Conservation (phyloP, 1,140 invertebrate species). For the Homarus americanus region DNA sequence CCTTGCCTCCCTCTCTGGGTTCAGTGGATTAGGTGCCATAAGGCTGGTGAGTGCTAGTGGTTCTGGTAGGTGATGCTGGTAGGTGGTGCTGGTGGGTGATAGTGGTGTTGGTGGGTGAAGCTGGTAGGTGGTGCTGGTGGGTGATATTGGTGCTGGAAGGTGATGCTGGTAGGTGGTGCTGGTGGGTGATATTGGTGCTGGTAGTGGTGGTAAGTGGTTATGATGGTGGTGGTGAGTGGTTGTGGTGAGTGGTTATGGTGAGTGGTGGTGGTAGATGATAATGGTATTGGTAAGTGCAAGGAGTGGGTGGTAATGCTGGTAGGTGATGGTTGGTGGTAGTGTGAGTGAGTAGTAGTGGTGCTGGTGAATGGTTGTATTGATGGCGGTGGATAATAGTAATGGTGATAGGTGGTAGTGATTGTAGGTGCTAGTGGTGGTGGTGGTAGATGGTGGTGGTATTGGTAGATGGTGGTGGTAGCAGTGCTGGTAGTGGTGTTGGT, state of each 20-base stretch:
- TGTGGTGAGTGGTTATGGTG: neutral
- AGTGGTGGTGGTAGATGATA: neutral
- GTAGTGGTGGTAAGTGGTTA: neutral
- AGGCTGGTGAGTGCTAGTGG: neutral
- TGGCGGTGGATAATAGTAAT: no score
- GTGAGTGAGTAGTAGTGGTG: no score
- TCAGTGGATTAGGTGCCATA: constrained; percentile 47
- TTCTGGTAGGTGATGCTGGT: neutral
- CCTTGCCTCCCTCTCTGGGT: constrained; percentile 36
- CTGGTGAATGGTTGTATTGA: no score
- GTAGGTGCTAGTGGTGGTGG: no score
- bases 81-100: neutral
- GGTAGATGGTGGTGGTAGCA: no score
- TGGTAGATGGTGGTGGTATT: no score
- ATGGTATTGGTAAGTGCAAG: neutral
- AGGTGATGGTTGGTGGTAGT: neutral
- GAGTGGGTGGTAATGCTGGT: neutral
- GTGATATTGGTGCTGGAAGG: neutral
- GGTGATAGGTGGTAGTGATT: no score
- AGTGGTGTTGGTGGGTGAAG: neutral
- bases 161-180: neutral
- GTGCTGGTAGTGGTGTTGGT: no score
- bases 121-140: neutral
- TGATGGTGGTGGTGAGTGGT: neutral
- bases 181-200: neutral